Conservation (phyloP, 2,888 invertebrate genomes). For the Drosophila parthenogenetica region DNA sequence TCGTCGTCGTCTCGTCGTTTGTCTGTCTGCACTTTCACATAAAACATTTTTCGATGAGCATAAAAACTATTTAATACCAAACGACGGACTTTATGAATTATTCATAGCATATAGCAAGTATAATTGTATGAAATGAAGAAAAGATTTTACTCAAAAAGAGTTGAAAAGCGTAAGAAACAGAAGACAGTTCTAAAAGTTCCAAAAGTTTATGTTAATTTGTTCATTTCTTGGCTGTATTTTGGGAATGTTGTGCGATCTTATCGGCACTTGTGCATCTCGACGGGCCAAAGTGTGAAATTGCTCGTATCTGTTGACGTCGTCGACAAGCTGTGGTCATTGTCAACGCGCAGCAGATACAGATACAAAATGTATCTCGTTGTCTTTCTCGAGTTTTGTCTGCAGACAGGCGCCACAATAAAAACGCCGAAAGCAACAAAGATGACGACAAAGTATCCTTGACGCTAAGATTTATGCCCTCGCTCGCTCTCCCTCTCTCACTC, state of each 20-base stretch:
- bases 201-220: conserved; percentile 73
- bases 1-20: conserved; percentile 14
- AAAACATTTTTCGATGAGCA: conserved; percentile 78
- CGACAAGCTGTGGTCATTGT: conserved; percentile 81
- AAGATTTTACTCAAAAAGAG: conserved; percentile 17
- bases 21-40: conserved; percentile 62
- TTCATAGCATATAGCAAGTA: conserved; percentile 63
- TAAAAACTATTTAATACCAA: conserved; percentile 75
- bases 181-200: conserved; percentile 37
- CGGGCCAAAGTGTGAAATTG: conserved; percentile 74
- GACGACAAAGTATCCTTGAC: conserved; percentile 81
- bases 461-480: conserved; percentile 77
- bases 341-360: conserved; percentile 61
- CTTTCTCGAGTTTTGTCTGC: conserved; percentile 40
- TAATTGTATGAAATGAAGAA: conserved; percentile 11
- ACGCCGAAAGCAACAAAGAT: conserved; percentile 73
- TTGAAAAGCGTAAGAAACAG: neutral
- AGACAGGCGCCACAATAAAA: conserved; percentile 81
- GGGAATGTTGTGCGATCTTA: conserved; percentile 44
- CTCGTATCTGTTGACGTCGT: conserved; percentile 79
- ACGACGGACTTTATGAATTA: conserved; percentile 70
- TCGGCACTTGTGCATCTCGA: conserved; percentile 65
- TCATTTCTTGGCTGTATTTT: neutral
- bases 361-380: conserved; percentile 8
- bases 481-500: conserved; percentile 12